These are phyloP conservation scores for Platalea minor DNA, from an alignment of 2,797 vertebrate genomes.

Conservation along the genomic window DNA sequence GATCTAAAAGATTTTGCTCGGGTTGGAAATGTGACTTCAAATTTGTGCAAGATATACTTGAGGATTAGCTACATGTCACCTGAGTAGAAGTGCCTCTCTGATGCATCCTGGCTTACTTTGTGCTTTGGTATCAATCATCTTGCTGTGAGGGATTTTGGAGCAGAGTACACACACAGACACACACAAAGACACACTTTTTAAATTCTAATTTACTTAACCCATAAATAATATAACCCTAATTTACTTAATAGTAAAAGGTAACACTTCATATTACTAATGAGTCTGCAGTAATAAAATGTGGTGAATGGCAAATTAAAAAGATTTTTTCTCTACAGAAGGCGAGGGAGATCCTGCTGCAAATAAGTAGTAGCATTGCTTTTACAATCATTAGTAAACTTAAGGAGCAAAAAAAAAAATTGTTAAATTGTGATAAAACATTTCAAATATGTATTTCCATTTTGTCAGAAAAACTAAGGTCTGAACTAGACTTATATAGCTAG, in stretches of 20 bases:
- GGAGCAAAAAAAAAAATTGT: not conserved
- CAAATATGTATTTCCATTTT: not conserved
- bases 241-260: not conserved
- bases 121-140: not conserved
- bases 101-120: not conserved
- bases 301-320: not conserved
- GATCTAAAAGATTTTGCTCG: not conserved
- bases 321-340: not conserved
- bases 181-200: not conserved
- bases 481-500: not conserved
- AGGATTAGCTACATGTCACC: not conserved
- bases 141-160: not conserved
- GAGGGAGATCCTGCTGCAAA: not conserved
- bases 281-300: not conserved
- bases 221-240: not conserved
- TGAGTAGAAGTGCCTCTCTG: rapidly evolving
- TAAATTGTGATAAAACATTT: not conserved
- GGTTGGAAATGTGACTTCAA: not conserved
- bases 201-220: not conserved
- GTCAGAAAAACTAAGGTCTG: not conserved
- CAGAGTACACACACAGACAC: not conserved
- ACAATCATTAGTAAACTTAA: not conserved
- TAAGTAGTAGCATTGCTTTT: not conserved
- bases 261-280: not conserved
- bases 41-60: not conserved